Conservation (phyloP, 2,888 invertebrate species). For the Baccha elongata region DNA sequence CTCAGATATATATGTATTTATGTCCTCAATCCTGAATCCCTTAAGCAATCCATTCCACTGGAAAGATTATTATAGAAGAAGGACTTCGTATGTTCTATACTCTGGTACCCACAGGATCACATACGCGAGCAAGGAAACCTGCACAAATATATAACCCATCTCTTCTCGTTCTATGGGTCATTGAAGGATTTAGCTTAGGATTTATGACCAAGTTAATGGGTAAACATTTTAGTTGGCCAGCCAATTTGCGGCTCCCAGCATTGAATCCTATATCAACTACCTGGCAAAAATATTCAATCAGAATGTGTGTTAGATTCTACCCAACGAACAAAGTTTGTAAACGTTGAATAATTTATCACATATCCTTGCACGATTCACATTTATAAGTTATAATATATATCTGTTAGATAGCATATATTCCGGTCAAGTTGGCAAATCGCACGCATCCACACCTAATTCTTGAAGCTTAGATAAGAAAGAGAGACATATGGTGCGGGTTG, state of each 20-base stretch:
- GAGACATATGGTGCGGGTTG: not conserved
- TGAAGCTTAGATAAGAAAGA: not conserved
- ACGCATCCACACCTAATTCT: not conserved
- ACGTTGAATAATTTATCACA: conserved; percentile 44
- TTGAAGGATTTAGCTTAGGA: conserved; percentile 58
- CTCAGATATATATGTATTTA: conserved; percentile 46
- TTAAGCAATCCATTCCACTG: conserved; percentile 27
- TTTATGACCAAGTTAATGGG: conserved; percentile 65
- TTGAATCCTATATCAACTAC: not conserved
- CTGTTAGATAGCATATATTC: not conserved
- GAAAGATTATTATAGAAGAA: conserved; percentile 15
- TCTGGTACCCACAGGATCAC: not conserved
- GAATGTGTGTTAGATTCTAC: not conserved
- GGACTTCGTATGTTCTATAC: not conserved
- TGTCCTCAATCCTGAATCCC: conserved; percentile 29
- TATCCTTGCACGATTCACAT: conserved; percentile 44
- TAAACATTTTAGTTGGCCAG: conserved; percentile 53
- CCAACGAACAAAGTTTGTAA: not conserved
- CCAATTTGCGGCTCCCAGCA: conserved; percentile 19
- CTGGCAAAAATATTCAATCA: conserved; percentile 49
- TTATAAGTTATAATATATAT: conserved; percentile 48
- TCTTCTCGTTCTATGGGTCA: conserved; percentile 33
- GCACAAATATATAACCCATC: not conserved
- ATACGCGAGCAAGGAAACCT: not conserved
- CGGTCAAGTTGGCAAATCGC: too few species aligned